Conservation (phyloP, 1,140 invertebrate genomes). For the Panagrolaimus sp. region DNA sequence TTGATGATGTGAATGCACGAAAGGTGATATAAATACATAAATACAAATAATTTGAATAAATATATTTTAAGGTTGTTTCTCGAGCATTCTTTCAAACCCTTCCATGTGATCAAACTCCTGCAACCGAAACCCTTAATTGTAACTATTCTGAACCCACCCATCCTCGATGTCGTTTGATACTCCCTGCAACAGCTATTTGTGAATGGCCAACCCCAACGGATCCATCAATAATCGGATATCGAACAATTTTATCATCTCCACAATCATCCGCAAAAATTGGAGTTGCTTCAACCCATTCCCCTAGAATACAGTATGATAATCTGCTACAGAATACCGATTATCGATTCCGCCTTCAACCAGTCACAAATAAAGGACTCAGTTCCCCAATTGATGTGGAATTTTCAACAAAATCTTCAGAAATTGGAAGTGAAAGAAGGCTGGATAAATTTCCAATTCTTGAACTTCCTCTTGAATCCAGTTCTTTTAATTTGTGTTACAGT, state of each 20-base stretch:
- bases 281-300: background rate
- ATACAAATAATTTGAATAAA: too few species aligned
- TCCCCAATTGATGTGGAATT: conserved; percentile 8
- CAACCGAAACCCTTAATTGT: background rate
- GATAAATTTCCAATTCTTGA: conserved; percentile 4
- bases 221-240: background rate
- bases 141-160: background rate
- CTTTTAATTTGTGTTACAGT: too few species aligned
- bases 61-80: background rate
- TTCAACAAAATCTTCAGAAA: background rate
- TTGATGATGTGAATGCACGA: conserved; percentile 20
- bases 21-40: background rate
- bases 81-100: conserved; percentile 4
- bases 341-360: conserved; percentile 9
- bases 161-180: background rate
- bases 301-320: background rate
- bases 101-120: background rate
- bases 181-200: background rate
- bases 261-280: background rate
- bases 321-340: background rate
- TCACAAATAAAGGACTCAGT: background rate
- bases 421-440: background rate
- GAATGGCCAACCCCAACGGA: conserved; percentile 7
- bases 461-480: background rate
- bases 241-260: background rate